phyloP scores from a whole-genome alignment of 2,888 invertebrate species.

The Halictus quadricinctus region DNA sequence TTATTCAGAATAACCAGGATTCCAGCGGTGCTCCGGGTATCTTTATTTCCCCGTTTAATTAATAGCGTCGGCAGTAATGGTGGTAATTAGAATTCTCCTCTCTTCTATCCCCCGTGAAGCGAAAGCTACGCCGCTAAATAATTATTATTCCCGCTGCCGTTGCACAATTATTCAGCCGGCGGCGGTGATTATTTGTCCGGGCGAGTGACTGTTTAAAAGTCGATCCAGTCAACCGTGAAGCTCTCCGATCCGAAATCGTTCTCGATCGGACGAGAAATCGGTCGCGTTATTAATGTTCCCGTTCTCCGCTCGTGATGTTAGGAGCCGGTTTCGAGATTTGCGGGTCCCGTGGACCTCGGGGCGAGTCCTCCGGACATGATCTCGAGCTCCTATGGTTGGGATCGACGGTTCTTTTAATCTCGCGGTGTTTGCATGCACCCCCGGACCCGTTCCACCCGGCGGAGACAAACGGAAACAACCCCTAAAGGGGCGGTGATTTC shows the following conservation, averaged over 20 bases:
- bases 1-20: constrained; percentile 29
- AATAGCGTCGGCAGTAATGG: constrained; percentile 12
- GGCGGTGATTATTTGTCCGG: constrained; percentile 6
- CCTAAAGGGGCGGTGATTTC: constrained; percentile 44
- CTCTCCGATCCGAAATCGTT: background rate
- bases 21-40: background rate
- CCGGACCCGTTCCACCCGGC: constrained; percentile 54
- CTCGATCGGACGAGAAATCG: background rate
- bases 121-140: background rate
- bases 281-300: background rate
- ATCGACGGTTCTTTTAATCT: constrained; percentile 80
- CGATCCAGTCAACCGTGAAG: background rate
- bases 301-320: background rate
- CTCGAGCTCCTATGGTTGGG: constrained; percentile 64
- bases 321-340: background rate
- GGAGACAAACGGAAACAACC: constrained; percentile 72
- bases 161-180: background rate
- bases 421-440: constrained; percentile 81
- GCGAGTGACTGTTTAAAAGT: background rate
- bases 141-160: constrained; percentile 5
- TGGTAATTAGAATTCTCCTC: constrained; percentile 17
- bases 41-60: constrained; percentile 30
- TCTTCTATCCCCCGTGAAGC: background rate
- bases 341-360: constrained; percentile 41
- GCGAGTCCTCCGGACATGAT: constrained; percentile 62